A percentile compares a stretch with the other conserved stretches of the same genome.
Evolutionary conservation across 1,140 invertebrate species (phyloP).

Genomic region (Babylonia areolata): DNA sequence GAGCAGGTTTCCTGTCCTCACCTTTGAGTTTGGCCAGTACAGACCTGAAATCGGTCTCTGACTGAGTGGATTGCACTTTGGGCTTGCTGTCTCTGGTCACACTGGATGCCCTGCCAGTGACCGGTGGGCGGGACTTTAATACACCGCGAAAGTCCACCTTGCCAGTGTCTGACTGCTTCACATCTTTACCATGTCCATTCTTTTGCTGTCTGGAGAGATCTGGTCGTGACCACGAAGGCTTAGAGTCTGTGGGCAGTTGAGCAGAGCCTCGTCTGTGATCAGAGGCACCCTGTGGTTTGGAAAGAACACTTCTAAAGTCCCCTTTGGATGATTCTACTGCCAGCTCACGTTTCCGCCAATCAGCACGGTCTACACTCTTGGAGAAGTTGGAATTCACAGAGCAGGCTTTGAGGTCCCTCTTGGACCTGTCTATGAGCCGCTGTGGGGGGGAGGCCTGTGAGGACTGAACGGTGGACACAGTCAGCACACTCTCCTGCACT

Average conservation of each 20-base stretch:
- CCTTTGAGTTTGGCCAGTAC: slow-evolving; percentile 19
- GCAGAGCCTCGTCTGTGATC: neutral
- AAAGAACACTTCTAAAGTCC: slow-evolving; percentile 32
- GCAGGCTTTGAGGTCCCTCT: neutral
- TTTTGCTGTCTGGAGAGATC: neutral
- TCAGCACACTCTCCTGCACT: neutral
- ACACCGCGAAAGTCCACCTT: slow-evolving; percentile 25
- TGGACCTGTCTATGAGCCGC: neutral
- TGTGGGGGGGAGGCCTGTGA: neutral
- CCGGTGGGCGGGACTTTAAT: neutral
- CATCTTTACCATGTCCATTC: neutral
- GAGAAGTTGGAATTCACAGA: neutral
- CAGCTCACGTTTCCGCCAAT: neutral
- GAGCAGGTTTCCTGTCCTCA: neutral
- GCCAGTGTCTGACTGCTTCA: neutral
- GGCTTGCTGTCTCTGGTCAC: neutral
- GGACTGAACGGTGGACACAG: neutral
- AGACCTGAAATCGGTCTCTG: slow-evolving; percentile 25
- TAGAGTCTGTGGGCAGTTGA: slow-evolving; percentile 5
- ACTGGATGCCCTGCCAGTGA: neutral
- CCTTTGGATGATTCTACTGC: neutral
- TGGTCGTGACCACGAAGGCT: neutral
- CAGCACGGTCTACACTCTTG: neutral
- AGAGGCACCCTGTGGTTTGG: neutral
- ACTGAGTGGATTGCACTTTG: slow-evolving; percentile 18